phyloP scores from a whole-genome alignment of 1,140 invertebrate species.

The Mercenaria mercenaria region DNA sequence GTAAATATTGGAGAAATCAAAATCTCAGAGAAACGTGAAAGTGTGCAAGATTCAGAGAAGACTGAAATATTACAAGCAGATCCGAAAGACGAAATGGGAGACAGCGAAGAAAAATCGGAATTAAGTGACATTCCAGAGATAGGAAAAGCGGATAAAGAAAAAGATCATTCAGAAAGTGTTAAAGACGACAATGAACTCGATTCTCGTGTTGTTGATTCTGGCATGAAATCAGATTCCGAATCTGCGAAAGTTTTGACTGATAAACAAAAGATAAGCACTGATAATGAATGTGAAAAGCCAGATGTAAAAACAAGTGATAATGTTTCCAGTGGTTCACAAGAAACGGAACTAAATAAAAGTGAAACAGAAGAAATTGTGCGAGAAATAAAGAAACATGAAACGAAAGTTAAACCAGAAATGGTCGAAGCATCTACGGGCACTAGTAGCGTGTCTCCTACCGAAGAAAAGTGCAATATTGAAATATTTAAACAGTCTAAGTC shows the following conservation, averaged over 20 bases:
- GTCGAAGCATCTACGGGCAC: conserved; percentile 47
- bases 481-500: conserved; percentile 28
- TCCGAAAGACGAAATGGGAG: neutral
- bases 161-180: neutral
- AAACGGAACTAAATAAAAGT: neutral
- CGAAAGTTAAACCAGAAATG: conserved; percentile 35
- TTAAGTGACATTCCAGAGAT: neutral
- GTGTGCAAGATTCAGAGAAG: neutral
- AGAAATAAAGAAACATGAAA: conserved; percentile 2
- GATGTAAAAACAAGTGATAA: neutral
- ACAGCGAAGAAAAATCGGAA: neutral
- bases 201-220: neutral
- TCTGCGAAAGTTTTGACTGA: neutral
- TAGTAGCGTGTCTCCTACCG: neutral
- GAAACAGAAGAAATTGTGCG: neutral
- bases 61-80: neutral
- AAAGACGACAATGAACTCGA: neutral
- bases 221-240: neutral
- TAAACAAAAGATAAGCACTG: neutral
- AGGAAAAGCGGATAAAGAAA: neutral
- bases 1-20: neutral
- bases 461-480: conserved; percentile 19
- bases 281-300: neutral
- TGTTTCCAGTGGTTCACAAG: neutral
- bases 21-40: neutral